phyloP scores from a whole-genome alignment of 2,797 vertebrate genomes.

The Sardinella longiceps region DNA sequence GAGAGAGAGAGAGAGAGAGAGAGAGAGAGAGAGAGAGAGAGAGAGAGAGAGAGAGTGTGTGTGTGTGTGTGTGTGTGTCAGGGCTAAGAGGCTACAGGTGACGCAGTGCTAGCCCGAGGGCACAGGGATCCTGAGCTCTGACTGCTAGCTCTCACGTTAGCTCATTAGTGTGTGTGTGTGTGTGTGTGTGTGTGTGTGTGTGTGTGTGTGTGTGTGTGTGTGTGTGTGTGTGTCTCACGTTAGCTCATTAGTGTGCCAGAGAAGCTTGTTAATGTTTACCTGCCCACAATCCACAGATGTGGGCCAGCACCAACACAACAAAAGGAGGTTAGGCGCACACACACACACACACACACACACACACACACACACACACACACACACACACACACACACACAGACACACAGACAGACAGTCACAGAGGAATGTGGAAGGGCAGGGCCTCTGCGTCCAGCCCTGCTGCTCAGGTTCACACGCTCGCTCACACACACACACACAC shows the following conservation, averaged over 20 bases:
- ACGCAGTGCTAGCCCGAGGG: conserved; percentile 46
- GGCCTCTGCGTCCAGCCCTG: neutral
- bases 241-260: conserved; percentile 57
- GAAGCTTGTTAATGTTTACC: conserved; percentile 63
- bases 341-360: conserved; percentile 51
- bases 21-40: no score
- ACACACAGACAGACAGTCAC: neutral
- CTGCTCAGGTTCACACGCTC: conserved; percentile 35
- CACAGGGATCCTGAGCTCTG: neutral
- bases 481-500: neutral
- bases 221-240: no score
- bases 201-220: no score
- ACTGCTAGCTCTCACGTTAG: conserved; percentile 54
- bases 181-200: no score
- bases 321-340: conserved; percentile 60
- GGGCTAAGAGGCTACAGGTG: conserved; percentile 57
- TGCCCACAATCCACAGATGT: conserved; percentile 60
- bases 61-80: conserved; percentile 31
- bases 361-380: conserved; percentile 44
- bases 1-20: no score
- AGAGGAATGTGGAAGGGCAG: conserved; percentile 26
- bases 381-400: conserved; percentile 11
- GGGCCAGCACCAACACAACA: conserved; percentile 64
- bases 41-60: neutral
- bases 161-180: no score